A percentile compares a stretch with the other conserved stretches of the same genome.
phyloP scores from a whole-genome alignment of 2,888 invertebrate species.

The Deladenus siricidicola region DNA sequence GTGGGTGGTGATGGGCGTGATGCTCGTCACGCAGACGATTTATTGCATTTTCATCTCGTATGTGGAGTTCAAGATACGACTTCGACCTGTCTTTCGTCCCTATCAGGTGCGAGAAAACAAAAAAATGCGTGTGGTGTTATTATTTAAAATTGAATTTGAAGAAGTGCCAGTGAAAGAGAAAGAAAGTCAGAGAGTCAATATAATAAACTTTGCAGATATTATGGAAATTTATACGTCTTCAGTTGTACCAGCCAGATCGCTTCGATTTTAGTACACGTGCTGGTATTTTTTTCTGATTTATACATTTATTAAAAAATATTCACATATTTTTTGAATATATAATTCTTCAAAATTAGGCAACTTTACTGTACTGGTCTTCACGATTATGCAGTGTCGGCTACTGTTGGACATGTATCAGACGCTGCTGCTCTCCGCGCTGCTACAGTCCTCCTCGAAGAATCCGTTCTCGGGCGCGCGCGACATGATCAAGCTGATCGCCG shows the following conservation, averaged over 20 bases:
- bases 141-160: not conserved
- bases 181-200: not conserved
- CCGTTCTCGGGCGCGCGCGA: slow-evolving; percentile 21
- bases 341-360: slow-evolving; percentile 17
- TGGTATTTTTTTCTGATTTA: slow-evolving; percentile 3
- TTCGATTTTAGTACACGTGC: slow-evolving; percentile 21
- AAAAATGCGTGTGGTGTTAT: not conserved
- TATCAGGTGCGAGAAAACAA: slow-evolving; percentile 4
- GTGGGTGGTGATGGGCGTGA: slow-evolving; percentile 31
- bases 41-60: slow-evolving; percentile 17
- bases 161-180: not conserved
- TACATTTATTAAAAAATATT: not conserved
- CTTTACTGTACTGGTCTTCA: slow-evolving; percentile 18
- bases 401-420: slow-evolving; percentile 27
- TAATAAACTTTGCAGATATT: slow-evolving; percentile 11
- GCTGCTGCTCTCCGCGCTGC: slow-evolving; percentile 20
- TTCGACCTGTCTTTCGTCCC: slow-evolving; percentile 10
- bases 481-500: slow-evolving; percentile 14
- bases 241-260: slow-evolving; percentile 21
- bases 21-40: slow-evolving; percentile 18
- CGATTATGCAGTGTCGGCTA: slow-evolving; percentile 23
- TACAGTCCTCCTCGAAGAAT: slow-evolving; percentile 8
- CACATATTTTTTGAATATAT: not conserved
- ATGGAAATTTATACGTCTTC: slow-evolving; percentile 22
- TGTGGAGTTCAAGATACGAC: slow-evolving; percentile 13